These are phyloP conservation scores for Acrossocheilus fasciatus DNA, from an alignment of 2,797 vertebrate species.

Conservation along the genomic window DNA sequence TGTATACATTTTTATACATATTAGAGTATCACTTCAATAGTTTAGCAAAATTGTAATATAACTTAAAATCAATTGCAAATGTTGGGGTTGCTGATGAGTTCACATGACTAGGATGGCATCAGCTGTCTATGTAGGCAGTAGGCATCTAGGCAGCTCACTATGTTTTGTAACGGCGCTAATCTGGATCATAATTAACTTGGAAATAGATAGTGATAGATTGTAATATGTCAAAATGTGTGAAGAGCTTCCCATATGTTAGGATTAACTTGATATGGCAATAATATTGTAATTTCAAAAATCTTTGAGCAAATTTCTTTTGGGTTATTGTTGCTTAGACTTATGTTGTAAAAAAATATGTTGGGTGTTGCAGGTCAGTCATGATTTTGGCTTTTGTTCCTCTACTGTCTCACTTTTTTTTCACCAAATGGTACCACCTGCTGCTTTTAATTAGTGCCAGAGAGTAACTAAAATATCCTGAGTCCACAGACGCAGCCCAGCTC, in stretches of 20 bases:
- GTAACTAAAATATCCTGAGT: constrained; percentile 49
- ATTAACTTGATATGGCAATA: not conserved
- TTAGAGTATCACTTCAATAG: not conserved
- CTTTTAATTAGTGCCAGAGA: constrained; percentile 57
- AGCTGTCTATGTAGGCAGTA: not conserved
- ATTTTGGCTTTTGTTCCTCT: constrained; percentile 6
- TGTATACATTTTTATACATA: not conserved
- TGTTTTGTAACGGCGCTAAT: not conserved
- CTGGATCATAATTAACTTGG: constrained; percentile 5
- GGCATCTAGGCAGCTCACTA: not conserved
- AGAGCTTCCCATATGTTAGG: not conserved
- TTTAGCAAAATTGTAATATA: not conserved
- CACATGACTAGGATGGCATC: not conserved
- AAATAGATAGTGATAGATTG: not conserved
- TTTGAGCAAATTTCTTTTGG: not conserved
- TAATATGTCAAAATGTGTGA: not conserved
- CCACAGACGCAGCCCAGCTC: constrained; percentile 33
- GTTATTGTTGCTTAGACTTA: not conserved
- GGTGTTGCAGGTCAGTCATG: not conserved
- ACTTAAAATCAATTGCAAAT: not conserved
- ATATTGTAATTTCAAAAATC: constrained; percentile 2
- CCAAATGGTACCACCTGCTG: constrained; percentile 42
- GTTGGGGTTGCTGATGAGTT: not conserved
- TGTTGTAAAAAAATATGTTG: not conserved
- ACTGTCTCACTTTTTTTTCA: not conserved